A percentile compares a stretch with the other conserved stretches of the same genome.
Conservation (phyloP, 2,113 vertebrate species). For the Jacana jacana region DNA sequence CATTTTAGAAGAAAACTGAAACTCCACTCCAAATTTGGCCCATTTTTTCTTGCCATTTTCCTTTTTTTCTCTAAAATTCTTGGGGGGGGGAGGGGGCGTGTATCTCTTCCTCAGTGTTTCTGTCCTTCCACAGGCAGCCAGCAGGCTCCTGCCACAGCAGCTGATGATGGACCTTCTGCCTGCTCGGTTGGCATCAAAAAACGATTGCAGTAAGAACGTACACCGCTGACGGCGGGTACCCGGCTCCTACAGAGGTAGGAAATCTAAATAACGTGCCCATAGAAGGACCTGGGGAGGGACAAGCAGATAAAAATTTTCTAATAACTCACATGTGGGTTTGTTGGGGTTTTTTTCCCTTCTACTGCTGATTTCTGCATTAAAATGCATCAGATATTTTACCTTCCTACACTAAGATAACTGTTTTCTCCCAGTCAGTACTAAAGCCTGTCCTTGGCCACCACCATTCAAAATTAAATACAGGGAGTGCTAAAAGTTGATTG, state of each 20-base stretch:
- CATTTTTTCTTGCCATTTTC: neutral
- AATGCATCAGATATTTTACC: neutral
- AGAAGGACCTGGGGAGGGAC: neutral
- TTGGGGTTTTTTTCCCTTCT: neutral
- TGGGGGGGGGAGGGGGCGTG: neutral
- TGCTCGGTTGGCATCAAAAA: neutral
- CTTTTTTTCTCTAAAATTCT: neutral
- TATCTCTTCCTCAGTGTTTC: neutral
- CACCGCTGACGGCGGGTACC: neutral
- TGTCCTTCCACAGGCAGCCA: neutral
- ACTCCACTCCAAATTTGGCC: neutral
- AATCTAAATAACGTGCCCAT: neutral
- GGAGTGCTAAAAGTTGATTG: neutral
- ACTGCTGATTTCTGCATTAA: neutral
- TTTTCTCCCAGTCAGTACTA: neutral
- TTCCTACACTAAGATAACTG: neutral
- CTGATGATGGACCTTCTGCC: neutral
- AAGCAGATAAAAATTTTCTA: neutral
- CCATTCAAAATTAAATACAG: neutral
- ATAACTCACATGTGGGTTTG: neutral
- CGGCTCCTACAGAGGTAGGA: neutral
- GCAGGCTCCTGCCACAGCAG: neutral
- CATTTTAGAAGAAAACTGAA: neutral
- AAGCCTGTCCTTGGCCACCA: neutral
- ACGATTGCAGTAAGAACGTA: neutral